Percentiles rank a stretch among this genome's conserved stretches.
Conservation (phyloP, 2,888 invertebrate species). For the Ecliptopera silaceata region DNA sequence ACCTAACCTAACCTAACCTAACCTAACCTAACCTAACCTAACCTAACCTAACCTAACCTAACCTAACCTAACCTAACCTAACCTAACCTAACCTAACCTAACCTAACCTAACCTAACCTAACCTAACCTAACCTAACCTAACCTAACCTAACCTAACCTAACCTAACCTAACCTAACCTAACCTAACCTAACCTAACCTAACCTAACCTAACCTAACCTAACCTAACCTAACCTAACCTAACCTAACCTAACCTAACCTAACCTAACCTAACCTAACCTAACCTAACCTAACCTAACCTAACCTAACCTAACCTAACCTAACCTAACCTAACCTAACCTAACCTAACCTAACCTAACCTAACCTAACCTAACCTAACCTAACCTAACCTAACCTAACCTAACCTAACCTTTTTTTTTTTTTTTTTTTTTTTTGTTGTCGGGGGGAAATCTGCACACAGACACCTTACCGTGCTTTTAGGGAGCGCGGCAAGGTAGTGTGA, state of each 20-base stretch:
- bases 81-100: constrained; percentile 27
- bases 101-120: constrained; percentile 18
- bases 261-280: constrained; percentile 24
- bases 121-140: constrained; percentile 27
- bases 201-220: constrained; percentile 24
- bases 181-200: constrained; percentile 23
- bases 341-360: constrained; percentile 26
- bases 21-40: constrained; percentile 27
- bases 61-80: constrained; percentile 27
- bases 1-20: constrained; percentile 33
- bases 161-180: constrained; percentile 19
- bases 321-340: constrained; percentile 26
- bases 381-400: constrained; percentile 23
- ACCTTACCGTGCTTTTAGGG: too few species aligned
- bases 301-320: constrained; percentile 31
- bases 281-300: constrained; percentile 32
- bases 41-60: constrained; percentile 25
- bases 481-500: too few species aligned
- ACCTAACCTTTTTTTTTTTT: constrained; percentile 20
- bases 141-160: constrained; percentile 19
- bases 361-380: constrained; percentile 27
- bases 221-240: constrained; percentile 33
- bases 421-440: too few species aligned
- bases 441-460: too few species aligned
- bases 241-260: constrained; percentile 28